These are phyloP conservation scores for Muscicapa adusta DNA, from an alignment of 2,113 vertebrate genomes.

Conservation along the genomic window DNA sequence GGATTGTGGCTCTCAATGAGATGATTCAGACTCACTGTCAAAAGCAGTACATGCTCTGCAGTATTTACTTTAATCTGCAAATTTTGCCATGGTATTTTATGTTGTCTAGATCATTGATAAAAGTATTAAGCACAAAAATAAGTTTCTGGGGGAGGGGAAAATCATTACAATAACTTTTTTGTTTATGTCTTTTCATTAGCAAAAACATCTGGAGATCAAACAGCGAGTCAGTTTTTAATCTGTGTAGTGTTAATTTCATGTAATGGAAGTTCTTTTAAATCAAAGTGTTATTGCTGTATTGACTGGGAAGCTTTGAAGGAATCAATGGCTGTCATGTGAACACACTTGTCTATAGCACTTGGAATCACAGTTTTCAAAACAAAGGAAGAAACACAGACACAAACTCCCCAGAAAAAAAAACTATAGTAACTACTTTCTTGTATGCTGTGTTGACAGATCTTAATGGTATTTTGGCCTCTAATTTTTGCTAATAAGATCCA, in stretches of 20 bases:
- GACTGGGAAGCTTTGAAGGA: slow-evolving; percentile 28
- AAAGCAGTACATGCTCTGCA: neutral
- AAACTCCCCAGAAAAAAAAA: neutral
- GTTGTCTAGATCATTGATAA: neutral
- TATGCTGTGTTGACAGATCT: neutral
- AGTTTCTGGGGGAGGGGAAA: neutral
- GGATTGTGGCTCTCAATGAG: neutral
- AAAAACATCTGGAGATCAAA: slow-evolving; percentile 2
- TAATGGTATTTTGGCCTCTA: slow-evolving; percentile 2
- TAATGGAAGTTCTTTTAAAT: slow-evolving; percentile 25
- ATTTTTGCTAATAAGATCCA: neutral
- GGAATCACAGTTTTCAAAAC: neutral
- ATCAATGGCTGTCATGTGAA: neutral
- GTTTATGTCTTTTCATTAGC: slow-evolving; percentile 13
- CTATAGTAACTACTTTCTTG: neutral
- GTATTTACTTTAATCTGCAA: neutral
- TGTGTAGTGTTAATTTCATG: neutral
- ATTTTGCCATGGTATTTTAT: neutral
- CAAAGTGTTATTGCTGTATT: neutral
- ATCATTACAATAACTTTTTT: neutral
- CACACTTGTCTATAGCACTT: neutral
- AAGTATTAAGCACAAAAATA: neutral
- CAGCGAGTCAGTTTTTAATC: neutral
- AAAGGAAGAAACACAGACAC: neutral
- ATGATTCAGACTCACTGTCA: neutral